phyloP scores from a whole-genome alignment of 2,888 invertebrate species.

The Amblyteles armatorius region DNA sequence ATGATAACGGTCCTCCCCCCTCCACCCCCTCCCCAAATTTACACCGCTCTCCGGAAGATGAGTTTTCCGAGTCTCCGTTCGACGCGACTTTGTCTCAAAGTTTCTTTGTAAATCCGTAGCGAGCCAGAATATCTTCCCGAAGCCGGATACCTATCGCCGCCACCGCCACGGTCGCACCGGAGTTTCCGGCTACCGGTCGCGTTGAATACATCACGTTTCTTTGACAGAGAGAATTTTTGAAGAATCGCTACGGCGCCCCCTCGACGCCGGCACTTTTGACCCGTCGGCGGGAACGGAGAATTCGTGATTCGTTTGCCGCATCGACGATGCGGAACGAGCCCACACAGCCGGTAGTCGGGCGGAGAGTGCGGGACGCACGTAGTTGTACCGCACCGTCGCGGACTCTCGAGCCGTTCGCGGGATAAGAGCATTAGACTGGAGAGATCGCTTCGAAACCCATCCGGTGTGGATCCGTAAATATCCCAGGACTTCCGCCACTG shows the following conservation, averaged over 20 bases:
- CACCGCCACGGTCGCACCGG: not conserved
- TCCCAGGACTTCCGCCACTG: conserved; percentile 58
- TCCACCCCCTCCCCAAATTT: no score
- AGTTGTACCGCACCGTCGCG: not conserved
- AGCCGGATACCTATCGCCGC: no score
- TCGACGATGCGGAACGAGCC: conserved; percentile 56
- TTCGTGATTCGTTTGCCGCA: conserved; percentile 66
- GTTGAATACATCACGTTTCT: conserved; percentile 6
- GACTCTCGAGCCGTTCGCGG: not conserved
- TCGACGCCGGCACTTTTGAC: conserved; percentile 15
- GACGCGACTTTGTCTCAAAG: no score
- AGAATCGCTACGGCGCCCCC: conserved; percentile 32
- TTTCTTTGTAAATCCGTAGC: no score
- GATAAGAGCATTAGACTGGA: conserved; percentile 44
- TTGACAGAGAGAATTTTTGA: conserved; percentile 66
- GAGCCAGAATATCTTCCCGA: no score
- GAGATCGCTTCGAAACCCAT: conserved; percentile 23
- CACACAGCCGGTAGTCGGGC: conserved; percentile 30
- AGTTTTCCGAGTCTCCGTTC: no score
- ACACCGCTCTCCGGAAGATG: no score
- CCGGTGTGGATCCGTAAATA: conserved; percentile 62
- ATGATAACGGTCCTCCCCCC: no score
- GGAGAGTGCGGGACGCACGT: conserved; percentile 11
- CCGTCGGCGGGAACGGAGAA: conserved; percentile 35
- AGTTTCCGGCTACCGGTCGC: not conserved